Conservation (phyloP, 2,888 invertebrate genomes). For the Dasypolia templi region DNA sequence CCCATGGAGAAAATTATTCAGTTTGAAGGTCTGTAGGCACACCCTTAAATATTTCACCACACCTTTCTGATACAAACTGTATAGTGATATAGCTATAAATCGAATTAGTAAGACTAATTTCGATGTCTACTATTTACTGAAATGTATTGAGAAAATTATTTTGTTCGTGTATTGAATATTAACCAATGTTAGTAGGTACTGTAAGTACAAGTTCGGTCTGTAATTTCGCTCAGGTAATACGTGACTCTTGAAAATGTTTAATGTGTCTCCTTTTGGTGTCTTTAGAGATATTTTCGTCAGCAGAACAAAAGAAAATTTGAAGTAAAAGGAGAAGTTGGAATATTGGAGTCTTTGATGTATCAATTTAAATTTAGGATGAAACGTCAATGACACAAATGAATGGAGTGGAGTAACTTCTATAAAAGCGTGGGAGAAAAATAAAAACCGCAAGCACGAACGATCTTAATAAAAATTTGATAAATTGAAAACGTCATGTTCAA, state of each 20-base stretch:
- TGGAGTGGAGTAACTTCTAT: not conserved
- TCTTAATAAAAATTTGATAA: not conserved
- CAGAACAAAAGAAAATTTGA: slow-evolving; percentile 12
- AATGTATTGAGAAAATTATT: slow-evolving; percentile 62
- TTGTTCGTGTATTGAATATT: slow-evolving; percentile 57
- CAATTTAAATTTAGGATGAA: not conserved
- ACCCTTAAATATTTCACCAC: not conserved
- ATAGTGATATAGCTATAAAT: slow-evolving; percentile 54
- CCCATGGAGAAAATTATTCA: not conserved
- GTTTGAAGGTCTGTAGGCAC: too few relatives aligned
- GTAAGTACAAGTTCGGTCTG: slow-evolving; percentile 25
- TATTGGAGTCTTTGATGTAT: not conserved
- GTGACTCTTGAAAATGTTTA: slow-evolving; percentile 39
- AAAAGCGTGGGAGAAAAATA: not conserved
- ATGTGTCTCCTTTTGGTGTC: slow-evolving; percentile 15
- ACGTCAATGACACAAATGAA: not conserved
- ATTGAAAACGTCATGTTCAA: not conserved
- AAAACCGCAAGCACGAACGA: not conserved
- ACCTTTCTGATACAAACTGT: not conserved
- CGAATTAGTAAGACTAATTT: slow-evolving; percentile 62
- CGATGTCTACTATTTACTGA: slow-evolving; percentile 47
- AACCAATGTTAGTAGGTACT: slow-evolving; percentile 20
- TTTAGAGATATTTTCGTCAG: not conserved
- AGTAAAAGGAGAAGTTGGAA: not conserved
- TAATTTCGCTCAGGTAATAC: slow-evolving; percentile 41